A percentile compares a stretch with the other conserved stretches of the same genome.
Conservation (phyloP, 1,140 invertebrate genomes). For the Portunus trituberculatus region DNA sequence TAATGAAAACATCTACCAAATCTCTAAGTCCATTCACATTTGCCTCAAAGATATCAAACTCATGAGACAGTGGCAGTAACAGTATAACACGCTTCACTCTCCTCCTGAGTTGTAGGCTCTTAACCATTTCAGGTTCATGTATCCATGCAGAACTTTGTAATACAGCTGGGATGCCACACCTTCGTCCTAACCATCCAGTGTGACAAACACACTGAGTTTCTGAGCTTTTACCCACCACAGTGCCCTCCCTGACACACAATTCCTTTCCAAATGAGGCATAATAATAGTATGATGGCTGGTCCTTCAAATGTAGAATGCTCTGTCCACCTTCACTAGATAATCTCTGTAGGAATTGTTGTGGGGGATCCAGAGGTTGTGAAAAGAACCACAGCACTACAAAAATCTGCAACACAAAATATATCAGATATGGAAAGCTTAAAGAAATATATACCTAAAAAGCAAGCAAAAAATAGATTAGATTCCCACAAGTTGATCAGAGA, state of each 20-base stretch:
- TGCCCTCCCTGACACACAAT: conserved; percentile 62
- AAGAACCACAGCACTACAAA: conserved; percentile 67
- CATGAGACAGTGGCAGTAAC: conserved; percentile 50
- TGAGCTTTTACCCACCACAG: conserved; percentile 38
- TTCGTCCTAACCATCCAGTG: conserved; percentile 52
- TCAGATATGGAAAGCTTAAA: not conserved
- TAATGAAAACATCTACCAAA: conserved; percentile 64
- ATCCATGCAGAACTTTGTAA: conserved; percentile 55
- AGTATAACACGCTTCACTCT: conserved; percentile 60
- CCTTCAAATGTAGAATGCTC: conserved; percentile 58
- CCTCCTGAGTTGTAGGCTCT: conserved; percentile 61
- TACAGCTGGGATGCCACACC: conserved; percentile 64
- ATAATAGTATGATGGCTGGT: conserved; percentile 48
- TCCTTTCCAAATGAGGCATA: conserved; percentile 56
- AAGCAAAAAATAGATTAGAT: not conserved
- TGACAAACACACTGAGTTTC: conserved; percentile 56
- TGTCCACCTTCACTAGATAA: conserved; percentile 60
- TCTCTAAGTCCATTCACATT: conserved; percentile 62
- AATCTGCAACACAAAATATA: conserved; percentile 53
- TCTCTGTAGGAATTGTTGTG: conserved; percentile 52
- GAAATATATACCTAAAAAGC: not conserved
- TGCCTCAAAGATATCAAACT: conserved; percentile 69
- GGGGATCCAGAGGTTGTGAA: conserved; percentile 59
- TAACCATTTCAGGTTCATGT: conserved; percentile 47
- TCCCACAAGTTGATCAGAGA: no score